Evolutionary conservation across 2,113 vertebrate species (phyloP).

Genomic region (Leptodactylus fuscus): DNA sequence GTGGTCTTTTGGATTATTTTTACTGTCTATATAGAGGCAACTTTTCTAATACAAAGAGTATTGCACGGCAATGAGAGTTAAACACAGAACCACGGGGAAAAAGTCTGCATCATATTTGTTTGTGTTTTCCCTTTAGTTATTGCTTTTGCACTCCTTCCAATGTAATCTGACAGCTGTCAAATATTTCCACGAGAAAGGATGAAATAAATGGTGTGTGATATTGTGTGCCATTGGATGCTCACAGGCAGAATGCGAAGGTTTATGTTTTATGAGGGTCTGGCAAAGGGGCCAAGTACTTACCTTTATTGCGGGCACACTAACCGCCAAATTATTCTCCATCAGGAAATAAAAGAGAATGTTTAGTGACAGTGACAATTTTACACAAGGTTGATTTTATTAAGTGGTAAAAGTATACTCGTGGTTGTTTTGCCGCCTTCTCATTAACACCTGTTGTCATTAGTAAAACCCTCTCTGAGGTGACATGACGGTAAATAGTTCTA

Average conservation of each 20-base stretch:
- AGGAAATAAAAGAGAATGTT: neutral
- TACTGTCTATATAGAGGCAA: neutral
- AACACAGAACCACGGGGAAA: neutral
- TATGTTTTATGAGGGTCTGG: neutral
- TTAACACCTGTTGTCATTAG: constrained; percentile 7
- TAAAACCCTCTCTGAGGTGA: neutral
- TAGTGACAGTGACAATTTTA: neutral
- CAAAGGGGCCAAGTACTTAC: neutral
- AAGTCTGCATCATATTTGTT: neutral
- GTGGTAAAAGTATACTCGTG: neutral
- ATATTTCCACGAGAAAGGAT: constrained; percentile 23
- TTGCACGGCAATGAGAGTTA: neutral
- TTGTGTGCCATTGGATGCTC: neutral
- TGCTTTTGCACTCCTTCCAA: constrained; percentile 25
- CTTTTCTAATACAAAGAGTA: neutral
- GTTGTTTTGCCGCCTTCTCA: neutral
- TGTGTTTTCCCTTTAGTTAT: neutral
- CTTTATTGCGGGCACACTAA: neutral
- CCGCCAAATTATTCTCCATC: neutral
- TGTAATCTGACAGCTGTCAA: constrained; percentile 49
- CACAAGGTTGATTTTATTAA: constrained; percentile 2
- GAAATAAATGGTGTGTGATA: constrained; percentile 52
- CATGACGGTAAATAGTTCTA: neutral
- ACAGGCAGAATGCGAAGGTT: neutral
- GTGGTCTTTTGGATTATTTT: neutral